Evolutionary conservation across 2,797 vertebrate genomes (phyloP), one percentile per base, ranked within the genome.

Genomic region (Lutjanus argentimaculatus): DNA sequence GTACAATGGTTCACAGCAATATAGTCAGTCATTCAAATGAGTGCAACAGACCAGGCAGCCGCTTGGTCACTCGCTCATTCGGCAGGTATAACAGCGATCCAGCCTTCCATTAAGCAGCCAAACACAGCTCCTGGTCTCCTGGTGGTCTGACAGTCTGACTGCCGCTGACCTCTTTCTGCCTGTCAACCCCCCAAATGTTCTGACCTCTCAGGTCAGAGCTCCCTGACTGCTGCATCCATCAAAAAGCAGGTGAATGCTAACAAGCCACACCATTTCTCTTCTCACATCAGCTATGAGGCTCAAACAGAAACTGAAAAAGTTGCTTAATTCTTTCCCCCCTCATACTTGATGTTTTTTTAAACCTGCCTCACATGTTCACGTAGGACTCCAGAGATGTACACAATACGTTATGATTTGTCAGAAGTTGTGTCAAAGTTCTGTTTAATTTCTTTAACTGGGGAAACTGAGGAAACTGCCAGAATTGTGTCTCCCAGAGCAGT

Each of bases 151-250:
- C 64, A 15, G 48, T 40, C 74, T 3, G 77, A 75, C 67, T 74
- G 74, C 74, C 4, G 51, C 75, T 74, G 85, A 85, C 80, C 86
- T 82, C 71, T 76, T 83, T 85, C 86, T 83, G 79, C 79, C 68
- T 19, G 72, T 88, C 86, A 82, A 52, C 67, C 49, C 3, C 36
- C 9, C 9, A 70, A 82, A 66, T 25, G 45, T 55, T 63, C 71
- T 77, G 82, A 85, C 84, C 88, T 75, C 79, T 72, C 59, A 65
- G 88, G 81, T 85, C 86, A 69, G 70, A 36, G 80, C 57, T 87
- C 72, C 71, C 56, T 48, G 81, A 84, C 66, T 59, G 67, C 51
- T 19, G 67, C 87, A 62, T 82, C 72, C 57, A 75, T 87, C 77
- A 62, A 40, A 43, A 43, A 65, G 75, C 81, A 82, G 84, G 79